Base-by-base conservation (phyloP, 2,888 invertebrate species). In the Lepidochitona cinerea region DNA sequence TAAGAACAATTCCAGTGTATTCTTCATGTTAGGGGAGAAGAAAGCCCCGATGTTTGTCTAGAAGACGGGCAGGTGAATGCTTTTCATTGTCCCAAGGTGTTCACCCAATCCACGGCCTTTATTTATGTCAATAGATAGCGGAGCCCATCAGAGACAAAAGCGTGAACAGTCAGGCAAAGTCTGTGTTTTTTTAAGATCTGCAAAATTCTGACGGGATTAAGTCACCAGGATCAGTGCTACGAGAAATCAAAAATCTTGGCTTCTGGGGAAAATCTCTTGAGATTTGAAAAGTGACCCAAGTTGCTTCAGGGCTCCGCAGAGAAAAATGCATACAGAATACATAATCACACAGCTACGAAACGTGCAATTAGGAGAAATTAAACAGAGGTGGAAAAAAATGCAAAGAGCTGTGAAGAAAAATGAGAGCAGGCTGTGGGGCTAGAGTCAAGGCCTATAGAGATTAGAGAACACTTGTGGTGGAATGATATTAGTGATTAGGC, bases 1-100 rank as follows among this genome's bases (percentile, higher is more conserved):
- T 59, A 59, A 59, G 59, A 59, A 59, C 59, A 59, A 59, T 59
- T 59, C 59, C 59, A 59, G 59, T 59, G 59, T 59, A 59, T 59
- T 59, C 59, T 29, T 59, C 59, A 29, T 29, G 29, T 59, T 59
- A 59, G 29, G 14, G 59, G 29, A 59, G 59, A 32, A 59, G n/a
- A n/a, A n/a, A n/a, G 29, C 14, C 59, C 29, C 29, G 14, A 32
- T 59, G 59, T 59, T 59, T 59, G 59, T 59, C 59, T 59, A 59
- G 29, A 23, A 23, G 14, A 12, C 1, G 29, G 59, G 26, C 59
- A 59, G 59, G 59, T 59, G 59, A 59, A 59, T 59, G 59, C 23
- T 14, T 23, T 32, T 29, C 59, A 59, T 59, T 59, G 59, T 59
- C 18, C 23, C 23, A 23, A 59, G 59, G 59, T 59, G 59, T 59